A percentile compares a stretch with the other conserved stretches of the same genome.
Evolutionary conservation across 2,113 vertebrate species (phyloP).

Genomic region (Raja brachyura): DNA sequence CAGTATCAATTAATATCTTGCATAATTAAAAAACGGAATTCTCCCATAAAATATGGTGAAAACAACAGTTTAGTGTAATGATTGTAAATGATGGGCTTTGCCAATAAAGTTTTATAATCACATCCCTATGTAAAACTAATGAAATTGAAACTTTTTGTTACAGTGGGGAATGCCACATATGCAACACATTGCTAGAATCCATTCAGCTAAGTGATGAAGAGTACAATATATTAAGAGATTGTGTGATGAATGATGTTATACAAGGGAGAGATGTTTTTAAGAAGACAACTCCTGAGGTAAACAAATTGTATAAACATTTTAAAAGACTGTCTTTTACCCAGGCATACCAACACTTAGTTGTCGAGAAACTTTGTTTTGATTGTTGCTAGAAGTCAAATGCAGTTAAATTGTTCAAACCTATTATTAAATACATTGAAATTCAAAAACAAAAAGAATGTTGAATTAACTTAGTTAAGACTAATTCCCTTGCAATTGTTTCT

Average conservation of each 20-base stretch:
- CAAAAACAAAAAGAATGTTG: too few species aligned
- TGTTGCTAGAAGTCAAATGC: too few species aligned
- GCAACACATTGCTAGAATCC: slow-evolving; percentile 69
- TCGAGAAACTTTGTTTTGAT: too few species aligned
- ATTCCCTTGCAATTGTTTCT: too few species aligned
- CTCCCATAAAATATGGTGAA: slow-evolving; percentile 15
- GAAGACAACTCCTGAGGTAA: slow-evolving; percentile 84
- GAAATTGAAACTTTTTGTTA: slow-evolving; percentile 35
- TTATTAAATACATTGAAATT: too few species aligned
- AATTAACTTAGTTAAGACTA: too few species aligned
- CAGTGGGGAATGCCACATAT: slow-evolving; percentile 73
- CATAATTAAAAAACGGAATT: too few species aligned
- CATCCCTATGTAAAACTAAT: neutral
- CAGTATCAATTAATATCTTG: neutral
- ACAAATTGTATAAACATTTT: slow-evolving; percentile 24
- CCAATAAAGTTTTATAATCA: neutral
- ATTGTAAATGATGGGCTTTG: neutral
- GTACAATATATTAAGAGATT: slow-evolving; percentile 69
- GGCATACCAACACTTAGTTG: too few species aligned
- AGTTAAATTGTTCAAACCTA: too few species aligned
- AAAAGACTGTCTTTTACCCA: too few species aligned
- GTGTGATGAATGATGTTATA: slow-evolving; percentile 74
- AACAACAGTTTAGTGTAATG: neutral
- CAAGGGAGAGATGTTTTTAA: slow-evolving; percentile 75
- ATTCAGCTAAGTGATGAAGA: slow-evolving; percentile 75